Evolutionary conservation across 1,140 invertebrate genomes (phyloP).

Genomic region (Plectrocnemia conspersa): DNA sequence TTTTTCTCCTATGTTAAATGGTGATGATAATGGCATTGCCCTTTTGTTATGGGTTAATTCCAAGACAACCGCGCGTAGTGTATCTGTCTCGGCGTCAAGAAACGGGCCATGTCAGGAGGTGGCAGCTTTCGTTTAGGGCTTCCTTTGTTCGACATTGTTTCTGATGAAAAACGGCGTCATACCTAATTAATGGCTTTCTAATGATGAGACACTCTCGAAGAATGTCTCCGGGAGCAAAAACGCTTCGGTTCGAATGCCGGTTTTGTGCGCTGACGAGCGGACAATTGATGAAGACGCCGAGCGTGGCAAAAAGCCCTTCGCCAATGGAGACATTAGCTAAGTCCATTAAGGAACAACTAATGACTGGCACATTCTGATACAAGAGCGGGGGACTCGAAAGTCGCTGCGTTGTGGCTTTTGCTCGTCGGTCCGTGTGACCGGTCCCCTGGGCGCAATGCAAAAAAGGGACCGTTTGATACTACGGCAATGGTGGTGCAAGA

Average conservation of each 20-base stretch:
- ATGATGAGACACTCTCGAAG: constrained; percentile 28
- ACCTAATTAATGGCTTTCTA: constrained; percentile 34
- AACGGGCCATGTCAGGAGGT: neutral
- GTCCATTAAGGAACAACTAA: constrained; percentile 21
- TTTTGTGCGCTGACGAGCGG: constrained; percentile 26
- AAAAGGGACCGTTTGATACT: too few species aligned
- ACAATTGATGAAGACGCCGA: constrained; percentile 22
- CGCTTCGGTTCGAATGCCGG: constrained; percentile 11
- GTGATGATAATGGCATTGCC: too few species aligned
- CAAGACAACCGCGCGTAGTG: too few species aligned
- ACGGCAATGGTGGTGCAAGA: too few species aligned
- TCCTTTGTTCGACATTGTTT: constrained; percentile 31
- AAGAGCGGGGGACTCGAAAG: neutral
- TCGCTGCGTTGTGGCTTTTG: too few species aligned
- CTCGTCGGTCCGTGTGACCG: too few species aligned
- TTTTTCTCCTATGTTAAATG: too few species aligned
- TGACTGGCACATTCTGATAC: constrained; percentile 18
- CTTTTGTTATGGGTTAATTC: too few species aligned
- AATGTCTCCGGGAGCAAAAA: constrained; percentile 4
- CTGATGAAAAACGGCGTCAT: constrained; percentile 29
- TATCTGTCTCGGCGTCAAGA: constrained; percentile 8
- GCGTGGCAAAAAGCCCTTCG: constrained; percentile 7
- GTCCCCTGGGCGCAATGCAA: too few species aligned
- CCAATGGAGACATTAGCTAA: constrained; percentile 20
- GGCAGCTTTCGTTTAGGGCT: constrained; percentile 17